Evolutionary conservation across 2,888 invertebrate species (phyloP), one percentile per base, ranked within the genome.

Genomic region (Thecophora atra): DNA sequence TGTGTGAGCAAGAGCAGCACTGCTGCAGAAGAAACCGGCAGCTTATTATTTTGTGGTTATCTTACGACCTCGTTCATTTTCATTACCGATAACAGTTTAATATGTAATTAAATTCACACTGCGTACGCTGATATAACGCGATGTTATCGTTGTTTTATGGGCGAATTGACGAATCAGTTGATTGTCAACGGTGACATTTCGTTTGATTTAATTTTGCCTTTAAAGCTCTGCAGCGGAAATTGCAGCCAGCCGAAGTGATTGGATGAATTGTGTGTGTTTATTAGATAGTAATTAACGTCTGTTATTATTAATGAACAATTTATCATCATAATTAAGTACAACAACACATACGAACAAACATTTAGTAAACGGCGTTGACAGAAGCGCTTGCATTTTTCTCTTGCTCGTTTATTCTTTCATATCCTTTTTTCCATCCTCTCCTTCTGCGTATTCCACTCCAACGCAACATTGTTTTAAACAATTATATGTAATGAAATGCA

Each of bases 261-360:
- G 7, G 37, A 11, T 37, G 47, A 17, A 17, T 47, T 47, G 47
- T n/a, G 47, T 17, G 6, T 47, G 47, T 47, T 15, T n/a, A n/a
- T 47, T 15, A 5, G 47, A 17, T 11, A 47, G 2, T 47, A 47
- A 47, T 47, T 3, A 47, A 47, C 17, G 11, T 11, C 17, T 47
- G 47, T 47, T 47, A 17, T 47, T 47, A 47, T 47, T 47, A 47
- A 47, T 47, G 47, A n/a, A n/a, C 6, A 47, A 47, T 47, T 1
- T 17, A 37, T 54, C 62, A 17, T 47, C 5, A 47, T 47, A 47
- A 47, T 47, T 47, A 47, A 47, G 42, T 56, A 51, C n/a, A 69
- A 72, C 52, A 69, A 47, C 62, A 21, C 52, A 28, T 56, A 54
- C 44, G 60, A 58, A n/a, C 8, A 47, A 7, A 44, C 8, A 44